These are phyloP conservation scores for Gnathonemus longibarbis DNA, from an alignment of 2,113 vertebrate species.

Conservation along the genomic window DNA sequence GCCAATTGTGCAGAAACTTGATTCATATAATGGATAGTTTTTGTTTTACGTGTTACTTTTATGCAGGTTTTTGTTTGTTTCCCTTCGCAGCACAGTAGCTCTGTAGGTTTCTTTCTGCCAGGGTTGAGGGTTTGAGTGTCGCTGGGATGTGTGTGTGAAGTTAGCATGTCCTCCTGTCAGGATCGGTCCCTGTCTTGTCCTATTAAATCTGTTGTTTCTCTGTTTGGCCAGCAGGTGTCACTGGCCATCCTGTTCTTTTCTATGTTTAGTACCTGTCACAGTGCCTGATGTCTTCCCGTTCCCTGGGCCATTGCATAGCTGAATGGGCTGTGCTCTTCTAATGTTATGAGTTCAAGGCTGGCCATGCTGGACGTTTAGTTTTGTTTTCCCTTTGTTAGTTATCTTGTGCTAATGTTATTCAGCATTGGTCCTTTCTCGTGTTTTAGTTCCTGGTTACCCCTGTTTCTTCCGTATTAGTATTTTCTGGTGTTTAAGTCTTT, in stretches of 20 bases:
- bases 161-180: background rate
- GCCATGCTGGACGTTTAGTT: background rate
- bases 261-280: background rate
- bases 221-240: background rate
- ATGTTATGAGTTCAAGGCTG: background rate
- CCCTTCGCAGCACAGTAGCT: background rate
- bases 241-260: background rate
- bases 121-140: background rate
- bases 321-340: background rate
- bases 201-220: background rate
- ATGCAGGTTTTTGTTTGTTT: background rate
- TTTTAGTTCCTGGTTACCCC: background rate
- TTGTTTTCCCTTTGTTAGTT: background rate
- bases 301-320: background rate
- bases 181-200: background rate
- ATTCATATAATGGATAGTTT: background rate
- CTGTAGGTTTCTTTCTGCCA: background rate
- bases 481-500: background rate
- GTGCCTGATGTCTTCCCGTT: background rate
- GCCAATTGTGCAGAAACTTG: background rate
- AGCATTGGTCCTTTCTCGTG: background rate
- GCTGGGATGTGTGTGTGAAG: background rate
- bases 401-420: background rate
- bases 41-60: background rate
- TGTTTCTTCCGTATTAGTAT: background rate